Percentiles rank a stretch among this genome's conserved stretches.
Conservation (phyloP, 2,113 vertebrate species). For the Alexandromys fortis region DNA sequence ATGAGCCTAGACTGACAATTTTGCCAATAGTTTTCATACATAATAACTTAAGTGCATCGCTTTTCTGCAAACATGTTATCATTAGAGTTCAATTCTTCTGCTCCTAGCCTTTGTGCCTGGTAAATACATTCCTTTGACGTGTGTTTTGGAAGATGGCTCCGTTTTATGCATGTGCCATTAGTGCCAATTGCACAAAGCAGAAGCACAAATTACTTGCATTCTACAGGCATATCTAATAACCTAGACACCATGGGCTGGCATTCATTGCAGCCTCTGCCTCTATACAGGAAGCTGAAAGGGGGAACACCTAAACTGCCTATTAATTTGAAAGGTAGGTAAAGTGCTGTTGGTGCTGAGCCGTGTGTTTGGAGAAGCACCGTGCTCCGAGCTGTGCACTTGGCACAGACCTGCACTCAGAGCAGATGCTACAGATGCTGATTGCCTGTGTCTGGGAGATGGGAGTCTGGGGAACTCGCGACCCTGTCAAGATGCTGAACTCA, state of each 20-base stretch:
- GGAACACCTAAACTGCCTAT: constrained; percentile 52
- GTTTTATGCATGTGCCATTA: constrained; percentile 86
- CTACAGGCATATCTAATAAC: constrained; percentile 78
- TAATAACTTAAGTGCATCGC: constrained; percentile 87
- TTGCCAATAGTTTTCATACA: constrained; percentile 85
- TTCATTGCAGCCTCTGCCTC: constrained; percentile 39
- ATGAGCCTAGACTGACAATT: constrained; percentile 82
- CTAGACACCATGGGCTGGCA: constrained; percentile 66
- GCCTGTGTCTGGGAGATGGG: not conserved
- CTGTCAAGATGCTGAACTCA: not conserved
- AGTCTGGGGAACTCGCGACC: not conserved
- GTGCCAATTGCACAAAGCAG: constrained; percentile 83
- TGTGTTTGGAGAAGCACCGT: fast-evolving
- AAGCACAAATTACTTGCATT: constrained; percentile 84
- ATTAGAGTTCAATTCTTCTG: constrained; percentile 83
- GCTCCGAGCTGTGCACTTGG: not conserved
- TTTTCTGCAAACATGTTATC: constrained; percentile 84
- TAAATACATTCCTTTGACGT: constrained; percentile 82
- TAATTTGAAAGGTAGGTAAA: constrained; percentile 55
- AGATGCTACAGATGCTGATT: too few species aligned
- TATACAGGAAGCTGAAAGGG: constrained; percentile 42
- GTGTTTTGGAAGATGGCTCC: constrained; percentile 82
- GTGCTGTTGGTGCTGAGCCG: not conserved
- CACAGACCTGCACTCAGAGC: fast-evolving
- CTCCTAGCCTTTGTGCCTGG: constrained; percentile 80